phyloP scores from a whole-genome alignment of 2,888 invertebrate genomes.

The Drosophila incognita region DNA sequence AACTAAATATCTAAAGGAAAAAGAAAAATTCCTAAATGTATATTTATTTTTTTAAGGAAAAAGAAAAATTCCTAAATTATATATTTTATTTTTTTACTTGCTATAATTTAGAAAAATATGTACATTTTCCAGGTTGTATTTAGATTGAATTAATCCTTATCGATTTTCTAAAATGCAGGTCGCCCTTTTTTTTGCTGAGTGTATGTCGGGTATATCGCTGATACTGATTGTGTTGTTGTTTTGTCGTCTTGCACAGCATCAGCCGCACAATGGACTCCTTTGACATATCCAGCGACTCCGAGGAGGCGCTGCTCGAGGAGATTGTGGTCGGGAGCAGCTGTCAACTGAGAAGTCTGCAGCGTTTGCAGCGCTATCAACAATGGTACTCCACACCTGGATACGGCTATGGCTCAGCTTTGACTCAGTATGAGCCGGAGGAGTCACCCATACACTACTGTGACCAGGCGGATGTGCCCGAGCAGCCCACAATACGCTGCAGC shows the following conservation, averaged over 20 bases:
- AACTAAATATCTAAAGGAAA: too few species aligned
- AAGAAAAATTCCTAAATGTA: too few species aligned
- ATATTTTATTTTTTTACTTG: too few species aligned
- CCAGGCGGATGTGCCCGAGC: conserved; percentile 83
- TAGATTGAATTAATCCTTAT: too few species aligned
- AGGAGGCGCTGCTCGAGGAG: conserved; percentile 84
- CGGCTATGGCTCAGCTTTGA: conserved; percentile 29
- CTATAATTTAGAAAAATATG: too few species aligned
- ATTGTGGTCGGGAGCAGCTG: conserved; percentile 82
- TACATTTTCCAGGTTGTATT: too few species aligned
- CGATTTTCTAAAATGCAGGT: background rate
- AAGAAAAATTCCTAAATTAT: too few species aligned
- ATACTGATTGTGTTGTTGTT: conserved; percentile 37
- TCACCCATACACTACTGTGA: conserved; percentile 85
- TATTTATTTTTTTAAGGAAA: too few species aligned
- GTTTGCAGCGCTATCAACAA: conserved; percentile 61
- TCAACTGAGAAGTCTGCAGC: conserved; percentile 57
- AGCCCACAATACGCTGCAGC: conserved; percentile 65
- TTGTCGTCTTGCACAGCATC: conserved; percentile 68
- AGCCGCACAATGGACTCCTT: conserved; percentile 85
- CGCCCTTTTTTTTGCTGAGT: background rate
- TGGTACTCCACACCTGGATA: conserved; percentile 56
- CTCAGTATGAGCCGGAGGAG: conserved; percentile 80
- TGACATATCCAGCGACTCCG: conserved; percentile 85
- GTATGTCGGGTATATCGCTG: conserved; percentile 7